Conservation (phyloP, 2,888 invertebrate genomes). For the Nomada goodeniana region DNA sequence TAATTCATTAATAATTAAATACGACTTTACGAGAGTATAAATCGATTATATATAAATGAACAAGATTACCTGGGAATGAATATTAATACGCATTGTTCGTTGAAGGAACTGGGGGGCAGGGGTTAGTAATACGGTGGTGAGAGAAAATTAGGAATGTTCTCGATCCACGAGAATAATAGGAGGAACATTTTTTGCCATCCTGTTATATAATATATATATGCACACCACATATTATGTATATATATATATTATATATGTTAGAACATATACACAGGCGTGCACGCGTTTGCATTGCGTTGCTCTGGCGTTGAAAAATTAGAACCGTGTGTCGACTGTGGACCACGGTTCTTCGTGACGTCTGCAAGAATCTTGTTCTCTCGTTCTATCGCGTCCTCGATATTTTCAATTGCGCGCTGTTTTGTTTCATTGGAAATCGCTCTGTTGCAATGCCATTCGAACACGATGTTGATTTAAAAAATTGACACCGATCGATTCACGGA, state of each 20-base stretch:
- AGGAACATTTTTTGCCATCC: slow-evolving; percentile 79
- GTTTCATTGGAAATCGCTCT: neutral
- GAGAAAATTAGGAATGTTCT: slow-evolving; percentile 16
- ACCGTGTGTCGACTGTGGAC: neutral
- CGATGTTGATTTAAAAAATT: slow-evolving; percentile 1
- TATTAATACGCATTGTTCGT: slow-evolving; percentile 8
- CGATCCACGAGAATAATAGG: slow-evolving; percentile 60
- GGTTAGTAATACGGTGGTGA: neutral
- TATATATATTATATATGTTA: slow-evolving; percentile 66
- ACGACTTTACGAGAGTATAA: slow-evolving; percentile 73
- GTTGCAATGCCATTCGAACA: neutral
- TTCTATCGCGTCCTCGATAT: neutral
- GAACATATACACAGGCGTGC: slow-evolving; percentile 62
- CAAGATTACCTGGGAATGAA: slow-evolving; percentile 38
- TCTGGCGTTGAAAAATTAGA: neutral
- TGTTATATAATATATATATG: slow-evolving; percentile 76
- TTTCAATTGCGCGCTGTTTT: neutral
- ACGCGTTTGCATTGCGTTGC: slow-evolving; percentile 48
- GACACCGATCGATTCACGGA: neutral
- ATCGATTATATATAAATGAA: slow-evolving; percentile 64
- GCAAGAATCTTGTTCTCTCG: neutral
- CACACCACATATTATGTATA: slow-evolving; percentile 62
- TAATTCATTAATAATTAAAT: slow-evolving; percentile 60
- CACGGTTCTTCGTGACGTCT: neutral
- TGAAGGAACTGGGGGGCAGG: neutral